Evolutionary conservation across 2,113 vertebrate species (phyloP), one percentile per base, ranked within the genome.

Genomic region (Coregonus clupeaformis): DNA sequence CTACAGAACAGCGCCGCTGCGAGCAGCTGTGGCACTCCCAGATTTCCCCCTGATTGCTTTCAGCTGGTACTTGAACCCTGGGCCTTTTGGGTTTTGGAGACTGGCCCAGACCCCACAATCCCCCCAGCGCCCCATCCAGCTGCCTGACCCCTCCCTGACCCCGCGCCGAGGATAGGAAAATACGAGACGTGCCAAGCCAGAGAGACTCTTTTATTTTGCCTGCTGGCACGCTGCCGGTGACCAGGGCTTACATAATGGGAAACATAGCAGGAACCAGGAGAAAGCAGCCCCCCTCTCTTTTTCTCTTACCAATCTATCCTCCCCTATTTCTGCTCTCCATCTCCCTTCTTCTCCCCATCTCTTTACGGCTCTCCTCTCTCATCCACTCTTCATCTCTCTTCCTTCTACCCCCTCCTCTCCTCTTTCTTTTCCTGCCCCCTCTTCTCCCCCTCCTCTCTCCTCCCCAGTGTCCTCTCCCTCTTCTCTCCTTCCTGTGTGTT

Each of bases 181-280:
- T 98, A 98, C 95, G 95, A 96, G 92, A 94, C 79, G 94, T 98
- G 97, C 98, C 98, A 99, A 99, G 97, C 98, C 97, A 98, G 97
- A 97, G 96, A 98, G 96, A 97, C 96, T 98, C 97, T 98, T 98
- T 98, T 97, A 98, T 98, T 99, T 97, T 97, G 95, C 96, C 96
- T 96, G 92, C 95, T 99, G 98, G 98, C 98, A 96, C 94, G 93
- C 96, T 97, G 97, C 98, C 98, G 96, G 96, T 98, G 98, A 98
- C 98, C 97, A 98, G 96, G 97, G 96, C 96, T 99, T 99, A 98
- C 98, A 99, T 98, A 99, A 99, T 98, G 97, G 97, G 97, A 98
- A 99, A 98, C 98, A 99, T 98, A 97, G 97, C 95, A 93, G 94
- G 96, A 94, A 96, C 95, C 97, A 94, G 94, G 95, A 97, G 96